Base-by-base conservation (phyloP, 2,888 invertebrate genomes). In the Meteorus cinctellus region DNA sequence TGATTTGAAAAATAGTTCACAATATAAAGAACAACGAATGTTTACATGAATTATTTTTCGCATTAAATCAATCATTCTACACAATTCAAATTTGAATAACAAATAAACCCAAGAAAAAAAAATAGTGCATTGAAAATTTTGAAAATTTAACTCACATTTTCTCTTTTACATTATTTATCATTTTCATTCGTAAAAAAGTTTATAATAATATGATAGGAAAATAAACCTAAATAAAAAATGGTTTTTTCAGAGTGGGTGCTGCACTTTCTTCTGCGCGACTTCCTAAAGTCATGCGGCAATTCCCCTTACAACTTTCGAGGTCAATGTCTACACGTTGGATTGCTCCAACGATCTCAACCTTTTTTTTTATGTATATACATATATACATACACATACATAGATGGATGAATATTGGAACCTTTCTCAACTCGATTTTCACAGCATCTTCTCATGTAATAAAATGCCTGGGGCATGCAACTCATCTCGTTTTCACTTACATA, bases 251-350 rank as follows among this genome's bases (percentile, higher is more conserved):
- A 60, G 71, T 41, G 67, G 63, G 60, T 67, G 62, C 59, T 55
- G 55, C 55, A 63, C 69, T 75, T 73, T 76, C 67, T 60, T 75
- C 48, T 48, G 48, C 65, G 48, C 59, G 45, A 55, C 51, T 60
- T 34, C 8, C 60, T 45, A 72, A 70, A 41, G 65, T 62, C 63
- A 74, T 63, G 59, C 66, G 69, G 77, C 76, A 81, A 83, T 84
- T 84, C 81, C 82, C 85, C 81, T 78, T 55, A 19, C 19, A 55
- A 80, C 86, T 86, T 86, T 86, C 86, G 86, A 86, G 86, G 86
- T 86, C 86, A 86, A 85, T 86, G 85, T 84, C 84, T 86, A 85
- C 62, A 62, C 63, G 8, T 62, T 63, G 63, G 31, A 29, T 31
- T n/a, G 16, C 16, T 31, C 3, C 63, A 63, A 29, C 63, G 16